A percentile compares a stretch with the other conserved stretches of the same genome.
Conservation (phyloP, 2,888 invertebrate species). For the Stictocephala bisonia region DNA sequence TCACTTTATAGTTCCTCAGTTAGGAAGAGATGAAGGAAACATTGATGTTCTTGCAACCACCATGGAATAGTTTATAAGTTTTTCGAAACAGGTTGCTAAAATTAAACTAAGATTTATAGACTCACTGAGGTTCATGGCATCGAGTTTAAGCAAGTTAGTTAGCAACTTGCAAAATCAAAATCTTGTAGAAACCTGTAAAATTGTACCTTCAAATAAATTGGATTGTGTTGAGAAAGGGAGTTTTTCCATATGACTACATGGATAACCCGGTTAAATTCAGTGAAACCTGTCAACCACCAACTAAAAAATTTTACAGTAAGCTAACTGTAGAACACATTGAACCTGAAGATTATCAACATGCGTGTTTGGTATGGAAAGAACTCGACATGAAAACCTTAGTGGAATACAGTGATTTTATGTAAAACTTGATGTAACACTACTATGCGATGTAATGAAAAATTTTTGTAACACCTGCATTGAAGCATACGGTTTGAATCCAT, state of each 20-base stretch:
- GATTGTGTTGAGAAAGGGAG: conserved; percentile 42
- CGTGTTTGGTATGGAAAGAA: conserved; percentile 60
- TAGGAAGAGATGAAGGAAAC: not conserved
- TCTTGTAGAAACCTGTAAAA: conserved; percentile 5
- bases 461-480: conserved; percentile 43
- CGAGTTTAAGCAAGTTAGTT: not conserved
- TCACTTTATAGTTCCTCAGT: conserved; percentile 5
- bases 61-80: conserved; percentile 22
- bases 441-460: conserved; percentile 49
- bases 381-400: conserved; percentile 61
- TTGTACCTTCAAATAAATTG: conserved; percentile 1
- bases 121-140: conserved; percentile 1
- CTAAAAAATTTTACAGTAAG: conserved; percentile 56
- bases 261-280: conserved; percentile 32
- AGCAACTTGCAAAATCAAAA: not conserved
- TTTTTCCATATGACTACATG: conserved; percentile 56
- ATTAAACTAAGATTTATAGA: conserved; percentile 24
- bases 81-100: conserved; percentile 24
- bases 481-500: conserved; percentile 43
- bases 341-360: conserved; percentile 61
- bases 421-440: conserved; percentile 42
- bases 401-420: conserved; percentile 59
- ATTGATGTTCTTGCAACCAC: conserved; percentile 27
- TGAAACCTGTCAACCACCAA: conserved; percentile 55
- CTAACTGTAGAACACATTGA: conserved; percentile 55